A percentile compares a stretch with the other conserved stretches of the same genome.
phyloP scores from a whole-genome alignment of 2,888 invertebrate species.

The Polydrusus pterygomalis region DNA sequence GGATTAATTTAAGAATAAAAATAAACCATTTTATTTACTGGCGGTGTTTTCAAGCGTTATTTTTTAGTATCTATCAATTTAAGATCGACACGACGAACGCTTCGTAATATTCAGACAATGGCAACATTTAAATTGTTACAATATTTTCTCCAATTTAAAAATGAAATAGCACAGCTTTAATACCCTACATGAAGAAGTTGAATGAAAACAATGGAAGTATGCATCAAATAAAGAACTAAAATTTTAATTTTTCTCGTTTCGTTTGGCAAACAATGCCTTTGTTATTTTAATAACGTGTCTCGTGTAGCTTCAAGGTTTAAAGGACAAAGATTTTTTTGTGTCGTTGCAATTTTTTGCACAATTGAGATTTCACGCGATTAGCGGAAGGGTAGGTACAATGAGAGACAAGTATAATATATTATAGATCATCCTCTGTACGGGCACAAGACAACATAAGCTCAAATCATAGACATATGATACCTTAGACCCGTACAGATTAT shows the following conservation, averaged over 20 bases:
- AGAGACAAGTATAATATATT: too few species aligned
- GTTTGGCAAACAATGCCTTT: slow-evolving; percentile 41
- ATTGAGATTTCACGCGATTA: background rate
- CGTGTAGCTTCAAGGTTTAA: slow-evolving; percentile 16
- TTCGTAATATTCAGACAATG: too few species aligned
- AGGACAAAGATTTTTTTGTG: slow-evolving; percentile 7
- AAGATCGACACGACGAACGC: too few species aligned
- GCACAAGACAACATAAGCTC: too few species aligned
- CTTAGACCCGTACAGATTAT: too few species aligned
- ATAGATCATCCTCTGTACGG: too few species aligned
- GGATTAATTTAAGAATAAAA: too few species aligned
- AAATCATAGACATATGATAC: too few species aligned
- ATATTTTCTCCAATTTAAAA: background rate
- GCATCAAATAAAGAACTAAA: slow-evolving; percentile 36
- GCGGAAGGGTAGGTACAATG: too few species aligned
- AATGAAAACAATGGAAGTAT: slow-evolving; percentile 36
- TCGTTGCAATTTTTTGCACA: background rate
- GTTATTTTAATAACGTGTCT: slow-evolving; percentile 40
- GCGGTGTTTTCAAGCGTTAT: too few species aligned
- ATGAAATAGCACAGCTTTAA: background rate
- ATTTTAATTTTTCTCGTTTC: slow-evolving; percentile 28
- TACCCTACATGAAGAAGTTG: background rate
- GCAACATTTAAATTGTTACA: background rate
- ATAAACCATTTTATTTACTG: too few species aligned
- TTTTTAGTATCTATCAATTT: too few species aligned